A percentile compares a stretch with the other conserved stretches of the same genome.
These are phyloP conservation scores for Butorides virescens DNA, from an alignment of 2,113 vertebrate genomes.

Conservation along the genomic window DNA sequence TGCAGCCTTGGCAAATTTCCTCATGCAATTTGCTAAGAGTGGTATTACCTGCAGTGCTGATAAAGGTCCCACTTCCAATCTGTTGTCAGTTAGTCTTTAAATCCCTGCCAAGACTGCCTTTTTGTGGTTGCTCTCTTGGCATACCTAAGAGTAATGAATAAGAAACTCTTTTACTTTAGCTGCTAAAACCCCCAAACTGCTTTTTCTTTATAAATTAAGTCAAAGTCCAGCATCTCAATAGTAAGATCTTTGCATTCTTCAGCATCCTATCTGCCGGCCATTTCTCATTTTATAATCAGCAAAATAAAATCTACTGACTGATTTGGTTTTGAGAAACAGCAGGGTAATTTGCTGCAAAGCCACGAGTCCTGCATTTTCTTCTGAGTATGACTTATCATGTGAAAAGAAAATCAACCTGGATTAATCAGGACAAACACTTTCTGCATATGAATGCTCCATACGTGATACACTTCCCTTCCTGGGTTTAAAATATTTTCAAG, in stretches of 20 bases:
- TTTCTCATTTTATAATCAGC: neutral
- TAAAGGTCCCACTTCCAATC: neutral
- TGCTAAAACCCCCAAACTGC: neutral
- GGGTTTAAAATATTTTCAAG: neutral
- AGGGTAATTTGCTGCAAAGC: neutral
- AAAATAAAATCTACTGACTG: neutral
- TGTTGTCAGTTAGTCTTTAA: neutral
- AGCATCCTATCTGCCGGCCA: neutral
- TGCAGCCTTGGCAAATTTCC: neutral
- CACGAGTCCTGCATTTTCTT: neutral
- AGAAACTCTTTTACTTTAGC: neutral
- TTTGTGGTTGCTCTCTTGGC: neutral
- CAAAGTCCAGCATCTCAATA: neutral
- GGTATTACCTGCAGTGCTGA: neutral
- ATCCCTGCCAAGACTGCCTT: neutral
- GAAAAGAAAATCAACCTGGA: neutral
- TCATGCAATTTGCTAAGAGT: neutral
- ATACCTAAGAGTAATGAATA: neutral
- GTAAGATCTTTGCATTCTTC: neutral
- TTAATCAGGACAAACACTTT: neutral
- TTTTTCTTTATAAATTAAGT: neutral
- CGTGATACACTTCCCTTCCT: neutral
- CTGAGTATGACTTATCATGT: neutral
- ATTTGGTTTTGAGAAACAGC: neutral
- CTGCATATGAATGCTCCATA: neutral